These are phyloP conservation scores for Caerostris darwini DNA, from an alignment of 1,140 invertebrate species.

Conservation along the genomic window DNA sequence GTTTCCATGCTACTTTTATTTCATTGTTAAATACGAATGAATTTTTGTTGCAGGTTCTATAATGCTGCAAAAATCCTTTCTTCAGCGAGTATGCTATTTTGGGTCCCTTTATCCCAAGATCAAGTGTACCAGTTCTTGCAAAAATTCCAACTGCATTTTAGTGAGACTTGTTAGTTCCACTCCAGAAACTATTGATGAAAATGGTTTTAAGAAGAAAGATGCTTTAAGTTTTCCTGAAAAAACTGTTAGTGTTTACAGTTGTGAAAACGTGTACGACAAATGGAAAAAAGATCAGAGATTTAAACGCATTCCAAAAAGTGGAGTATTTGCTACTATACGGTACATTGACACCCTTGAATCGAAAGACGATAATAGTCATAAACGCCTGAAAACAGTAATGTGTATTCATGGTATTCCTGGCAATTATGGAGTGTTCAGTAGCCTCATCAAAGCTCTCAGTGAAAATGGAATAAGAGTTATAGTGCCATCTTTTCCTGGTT, in stretches of 20 bases:
- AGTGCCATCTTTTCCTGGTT: conserved; percentile 78
- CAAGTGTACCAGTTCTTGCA: neutral
- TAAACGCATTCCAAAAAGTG: conserved; percentile 52
- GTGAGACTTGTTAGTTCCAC: neutral
- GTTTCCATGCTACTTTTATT: no score
- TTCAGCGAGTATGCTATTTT: neutral
- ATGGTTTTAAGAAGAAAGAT: neutral
- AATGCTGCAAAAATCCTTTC: neutral
- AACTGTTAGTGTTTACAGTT: conserved; percentile 71
- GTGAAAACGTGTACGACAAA: conserved; percentile 74
- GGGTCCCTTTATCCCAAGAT: neutral
- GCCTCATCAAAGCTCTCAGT: conserved; percentile 76
- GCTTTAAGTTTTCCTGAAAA: conserved; percentile 32
- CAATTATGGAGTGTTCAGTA: conserved; percentile 76
- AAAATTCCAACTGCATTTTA: neutral
- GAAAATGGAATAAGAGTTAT: conserved; percentile 71
- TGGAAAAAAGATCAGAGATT: conserved; percentile 67
- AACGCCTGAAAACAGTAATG: conserved; percentile 52
- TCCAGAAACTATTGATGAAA: neutral
- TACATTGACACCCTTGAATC: conserved; percentile 73
- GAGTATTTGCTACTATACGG: conserved; percentile 68
- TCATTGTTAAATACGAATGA: no score
- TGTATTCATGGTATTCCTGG: conserved; percentile 78
- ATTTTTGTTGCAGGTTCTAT: neutral
- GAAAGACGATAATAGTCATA: neutral